Base-by-base conservation (phyloP, 92 coral and sea anemone genomes). In the Actinernus sp. region DNA sequence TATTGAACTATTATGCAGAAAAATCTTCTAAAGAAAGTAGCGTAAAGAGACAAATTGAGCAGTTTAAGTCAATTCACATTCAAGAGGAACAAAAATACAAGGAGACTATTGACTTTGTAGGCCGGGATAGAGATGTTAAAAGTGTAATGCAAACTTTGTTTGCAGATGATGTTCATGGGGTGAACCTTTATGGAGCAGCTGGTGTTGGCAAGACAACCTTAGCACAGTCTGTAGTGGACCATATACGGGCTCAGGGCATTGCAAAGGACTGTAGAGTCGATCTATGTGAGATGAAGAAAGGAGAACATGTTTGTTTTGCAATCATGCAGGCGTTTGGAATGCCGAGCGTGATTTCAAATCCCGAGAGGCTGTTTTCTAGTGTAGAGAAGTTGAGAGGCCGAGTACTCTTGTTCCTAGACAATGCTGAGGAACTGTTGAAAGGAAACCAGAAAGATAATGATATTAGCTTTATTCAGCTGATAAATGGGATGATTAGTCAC, bases 151-250 rank as follows among this genome's bases (percentile, higher is more conserved):
- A 61, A 18, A 66, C 12, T 31, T 36, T 56, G 20, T 32, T 20
- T 1, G 27, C 43, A 3, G 67, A 49, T 3, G 32, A 16, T 40
- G 61, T 68, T 17, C 29, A 50, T 65, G 45, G 65, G 30, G 40
- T 83, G 1, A 79, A 80, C 19, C 49, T 80, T 31, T 32, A 73
- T 32, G 92, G 92, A 22, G 65, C 45, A 6, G 64, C 74, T 8
- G 92, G 92, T 6, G 84, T 86, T 1, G 93, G 93, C 1, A 87
- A 87, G 64, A 87, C 93, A 0, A 48, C 56, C 4, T 61, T 87
- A 1, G 93, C 93, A 9, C 55, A 31, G 2, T 55, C 68, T 39
- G 79, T 68, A 0, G 32, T 71, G 0, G 19, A 60, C 16, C 39
- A 31, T 24, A 49, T 60, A 18, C 30, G 59, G 20, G 4, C 59